Evolutionary conservation across 2,113 vertebrate genomes (phyloP).

Genomic region (Anthoscopus minutus): DNA sequence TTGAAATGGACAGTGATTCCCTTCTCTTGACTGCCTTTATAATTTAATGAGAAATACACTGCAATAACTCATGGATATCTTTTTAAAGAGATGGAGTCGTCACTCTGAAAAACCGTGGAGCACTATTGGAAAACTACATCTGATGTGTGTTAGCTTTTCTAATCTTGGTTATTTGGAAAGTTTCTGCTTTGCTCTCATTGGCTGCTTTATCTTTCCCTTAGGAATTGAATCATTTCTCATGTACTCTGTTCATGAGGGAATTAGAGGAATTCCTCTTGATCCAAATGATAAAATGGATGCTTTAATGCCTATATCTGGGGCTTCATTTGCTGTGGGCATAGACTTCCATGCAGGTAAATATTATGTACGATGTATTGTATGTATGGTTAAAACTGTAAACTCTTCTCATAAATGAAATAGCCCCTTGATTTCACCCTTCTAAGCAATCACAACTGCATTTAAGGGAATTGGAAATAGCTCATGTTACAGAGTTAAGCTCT

Average conservation of each 20-base stretch:
- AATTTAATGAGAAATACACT: not conserved
- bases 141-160: not conserved
- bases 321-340: slow-evolving; percentile 94
- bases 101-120: not conserved
- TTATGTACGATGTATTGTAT: not conserved
- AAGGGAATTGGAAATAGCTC: not conserved
- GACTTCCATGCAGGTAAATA: slow-evolving; percentile 94
- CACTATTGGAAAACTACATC: not conserved
- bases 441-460: not conserved
- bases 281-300: slow-evolving; percentile 90
- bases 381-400: not conserved
- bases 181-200: not conserved
- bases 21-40: not conserved
- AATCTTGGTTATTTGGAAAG: not conserved
- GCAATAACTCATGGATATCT: not conserved
- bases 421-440: not conserved
- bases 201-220: slow-evolving; percentile 41
- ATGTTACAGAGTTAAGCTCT: not conserved
- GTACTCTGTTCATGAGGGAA: slow-evolving; percentile 96
- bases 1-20: not conserved
- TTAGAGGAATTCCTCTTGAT: slow-evolving; percentile 90
- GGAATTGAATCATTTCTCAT: slow-evolving; percentile 95
- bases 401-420: not conserved
- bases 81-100: not conserved
- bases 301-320: slow-evolving; percentile 92